A percentile compares a stretch with the other conserved stretches of the same genome.
Conservation (phyloP, 1,140 invertebrate genomes). For the Conopomorpha cramerella region DNA sequence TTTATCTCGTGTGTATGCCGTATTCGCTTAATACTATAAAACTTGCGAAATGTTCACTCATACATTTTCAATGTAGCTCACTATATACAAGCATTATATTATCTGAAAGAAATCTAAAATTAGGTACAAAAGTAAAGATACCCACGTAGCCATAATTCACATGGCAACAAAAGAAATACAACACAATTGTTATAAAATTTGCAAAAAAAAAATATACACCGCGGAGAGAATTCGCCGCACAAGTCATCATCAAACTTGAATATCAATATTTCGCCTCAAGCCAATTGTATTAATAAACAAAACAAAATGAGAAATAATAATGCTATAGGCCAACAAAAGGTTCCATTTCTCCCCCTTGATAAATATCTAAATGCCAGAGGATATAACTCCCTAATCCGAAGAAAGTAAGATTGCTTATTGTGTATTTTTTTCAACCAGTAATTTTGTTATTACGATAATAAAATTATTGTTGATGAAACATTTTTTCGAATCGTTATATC, state of each 20-base stretch:
- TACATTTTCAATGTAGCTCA: too few species aligned
- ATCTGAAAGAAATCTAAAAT: too few species aligned
- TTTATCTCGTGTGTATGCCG: too few species aligned
- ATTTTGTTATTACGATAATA: conserved; percentile 60
- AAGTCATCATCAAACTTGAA: conserved; percentile 59
- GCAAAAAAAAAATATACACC: conserved; percentile 46
- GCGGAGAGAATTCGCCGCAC: conserved; percentile 37
- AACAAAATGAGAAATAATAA: conserved; percentile 62
- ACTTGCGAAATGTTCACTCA: too few species aligned
- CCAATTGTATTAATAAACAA: conserved; percentile 62
- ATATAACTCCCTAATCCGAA: conserved; percentile 31
- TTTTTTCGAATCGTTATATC: conserved; percentile 52
- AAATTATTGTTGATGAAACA: conserved; percentile 60
- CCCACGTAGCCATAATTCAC: too few species aligned
- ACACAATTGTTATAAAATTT: conserved; percentile 43
- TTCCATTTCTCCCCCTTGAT: conserved; percentile 52
- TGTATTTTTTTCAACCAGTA: conserved; percentile 33
- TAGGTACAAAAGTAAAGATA: too few species aligned
- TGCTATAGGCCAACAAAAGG: conserved; percentile 59
- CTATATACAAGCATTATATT: too few species aligned
- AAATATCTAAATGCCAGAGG: conserved; percentile 24
- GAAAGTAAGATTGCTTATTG: conserved; percentile 41
- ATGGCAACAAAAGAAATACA: conserved; percentile 32
- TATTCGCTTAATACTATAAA: too few species aligned
- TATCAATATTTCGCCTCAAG: conserved; percentile 59